These are phyloP conservation scores for Nymphalis polychloros DNA, from an alignment of 2,888 invertebrate genomes.

Conservation along the genomic window DNA sequence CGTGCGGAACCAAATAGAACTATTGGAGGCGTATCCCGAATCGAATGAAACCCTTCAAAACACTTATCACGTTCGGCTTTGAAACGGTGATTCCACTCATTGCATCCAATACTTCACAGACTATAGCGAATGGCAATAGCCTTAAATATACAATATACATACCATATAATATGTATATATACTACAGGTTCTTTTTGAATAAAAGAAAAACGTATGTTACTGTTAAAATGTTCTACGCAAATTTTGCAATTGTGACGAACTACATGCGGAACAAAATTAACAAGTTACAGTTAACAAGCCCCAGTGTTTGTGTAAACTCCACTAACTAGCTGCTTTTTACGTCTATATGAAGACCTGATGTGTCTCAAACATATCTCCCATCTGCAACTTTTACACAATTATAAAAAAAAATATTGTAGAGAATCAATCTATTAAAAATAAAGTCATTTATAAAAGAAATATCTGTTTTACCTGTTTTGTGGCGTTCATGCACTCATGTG, in stretches of 20 bases:
- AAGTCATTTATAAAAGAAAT: not conserved
- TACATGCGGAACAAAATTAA: conserved; percentile 69
- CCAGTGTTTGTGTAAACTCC: conserved; percentile 70
- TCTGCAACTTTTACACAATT: conserved; percentile 44
- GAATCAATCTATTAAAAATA: not conserved
- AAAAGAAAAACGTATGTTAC: conserved; percentile 21
- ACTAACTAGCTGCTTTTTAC: conserved; percentile 72
- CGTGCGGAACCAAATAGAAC: conserved; percentile 41
- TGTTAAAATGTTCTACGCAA: conserved; percentile 35
- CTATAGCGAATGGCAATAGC: not conserved
- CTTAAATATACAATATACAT: conserved; percentile 1
- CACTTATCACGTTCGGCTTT: conserved; percentile 42
- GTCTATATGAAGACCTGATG: conserved; percentile 39
- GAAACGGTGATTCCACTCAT: conserved; percentile 38
- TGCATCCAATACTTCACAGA: conserved; percentile 34
- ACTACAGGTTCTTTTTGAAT: conserved; percentile 4
- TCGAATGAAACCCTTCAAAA: conserved; percentile 43
- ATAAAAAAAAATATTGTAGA: conserved; percentile 14
- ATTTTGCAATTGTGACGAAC: conserved; percentile 65
- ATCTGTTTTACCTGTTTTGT: not conserved
- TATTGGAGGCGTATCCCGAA: conserved; percentile 36
- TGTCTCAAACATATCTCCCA: conserved; percentile 35
- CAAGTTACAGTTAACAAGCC: conserved; percentile 77
- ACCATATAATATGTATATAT: conserved; percentile 9
- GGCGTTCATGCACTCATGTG: too few relatives aligned